These are phyloP conservation scores for Eospalax fontanierii DNA, from an alignment of 2,797 vertebrate species.

Conservation along the genomic window DNA sequence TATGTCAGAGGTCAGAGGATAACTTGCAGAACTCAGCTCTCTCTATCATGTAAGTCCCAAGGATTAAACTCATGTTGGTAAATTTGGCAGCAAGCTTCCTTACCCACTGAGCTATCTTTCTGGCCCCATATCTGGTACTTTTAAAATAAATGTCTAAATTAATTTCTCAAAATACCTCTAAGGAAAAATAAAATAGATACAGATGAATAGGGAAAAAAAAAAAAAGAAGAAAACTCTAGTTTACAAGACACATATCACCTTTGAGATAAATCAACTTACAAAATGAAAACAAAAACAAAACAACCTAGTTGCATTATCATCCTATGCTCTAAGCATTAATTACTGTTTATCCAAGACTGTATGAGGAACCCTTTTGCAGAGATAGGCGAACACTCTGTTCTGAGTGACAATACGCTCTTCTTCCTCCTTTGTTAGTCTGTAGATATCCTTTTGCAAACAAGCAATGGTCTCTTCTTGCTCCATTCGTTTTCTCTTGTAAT, in stretches of 20 bases:
- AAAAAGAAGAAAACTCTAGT: neutral
- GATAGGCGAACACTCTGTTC: conserved; percentile 90
- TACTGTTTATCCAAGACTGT: conserved; percentile 91
- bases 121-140: neutral
- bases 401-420: conserved; percentile 88
- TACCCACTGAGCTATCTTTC: too few relatives aligned
- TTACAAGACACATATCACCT: conserved; percentile 23
- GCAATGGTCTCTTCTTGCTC: conserved; percentile 89
- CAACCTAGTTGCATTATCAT: conserved; percentile 30
- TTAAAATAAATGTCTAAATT: neutral
- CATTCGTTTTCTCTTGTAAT: conserved; percentile 90
- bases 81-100: too few relatives aligned
- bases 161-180: neutral
- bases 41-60: too few relatives aligned
- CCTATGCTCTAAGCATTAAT: conserved; percentile 86
- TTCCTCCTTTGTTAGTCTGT: conserved; percentile 89
- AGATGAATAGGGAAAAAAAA: neutral
- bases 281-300: neutral
- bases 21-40: too few relatives aligned
- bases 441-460: conserved; percentile 91
- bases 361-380: conserved; percentile 89
- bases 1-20: too few relatives aligned
- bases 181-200: neutral
- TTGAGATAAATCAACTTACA: conserved; percentile 5
- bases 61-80: too few relatives aligned